Conservation (phyloP, 92 coral and sea anemone species). For the Metridium senile region DNA sequence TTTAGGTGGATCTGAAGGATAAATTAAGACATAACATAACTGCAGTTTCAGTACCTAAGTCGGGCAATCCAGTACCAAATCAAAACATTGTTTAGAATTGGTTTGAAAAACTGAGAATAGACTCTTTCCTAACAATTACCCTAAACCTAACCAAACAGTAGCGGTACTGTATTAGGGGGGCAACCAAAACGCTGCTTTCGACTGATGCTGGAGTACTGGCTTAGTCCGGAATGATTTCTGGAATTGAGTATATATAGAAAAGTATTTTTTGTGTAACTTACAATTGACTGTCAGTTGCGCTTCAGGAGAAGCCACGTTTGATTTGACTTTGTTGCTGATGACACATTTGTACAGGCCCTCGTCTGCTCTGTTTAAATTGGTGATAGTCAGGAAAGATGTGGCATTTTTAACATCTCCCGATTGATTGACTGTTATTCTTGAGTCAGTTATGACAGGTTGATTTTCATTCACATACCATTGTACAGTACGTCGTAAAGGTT, state of each 20-base stretch:
- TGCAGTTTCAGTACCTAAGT: too few relatives aligned
- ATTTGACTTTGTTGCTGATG: slow-evolving; percentile 15
- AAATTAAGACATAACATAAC: too few relatives aligned
- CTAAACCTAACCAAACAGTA: too few relatives aligned
- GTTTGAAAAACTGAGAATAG: too few relatives aligned
- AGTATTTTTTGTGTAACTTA: neutral
- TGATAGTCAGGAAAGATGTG: slow-evolving; percentile 37
- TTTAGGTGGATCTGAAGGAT: neutral
- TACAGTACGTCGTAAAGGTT: slow-evolving; percentile 10
- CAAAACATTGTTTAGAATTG: too few relatives aligned
- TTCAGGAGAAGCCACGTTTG: slow-evolving; percentile 4
- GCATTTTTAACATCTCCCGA: slow-evolving; percentile 5
- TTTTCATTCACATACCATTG: slow-evolving; percentile 3
- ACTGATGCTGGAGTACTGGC: too few relatives aligned
- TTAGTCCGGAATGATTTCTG: too few relatives aligned
- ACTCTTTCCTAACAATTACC: too few relatives aligned
- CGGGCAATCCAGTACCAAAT: too few relatives aligned
- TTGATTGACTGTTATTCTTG: slow-evolving; percentile 2
- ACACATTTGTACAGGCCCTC: slow-evolving; percentile 40
- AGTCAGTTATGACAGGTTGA: neutral
- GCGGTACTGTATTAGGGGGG: too few relatives aligned
- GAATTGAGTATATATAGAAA: too few relatives aligned
- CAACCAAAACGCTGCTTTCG: too few relatives aligned
- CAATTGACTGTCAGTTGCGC: slow-evolving; percentile 9
- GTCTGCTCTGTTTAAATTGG: slow-evolving; percentile 27